These are phyloP conservation scores for Sycophila sp. DNA, from an alignment of 1,140 invertebrate genomes.

Conservation along the genomic window DNA sequence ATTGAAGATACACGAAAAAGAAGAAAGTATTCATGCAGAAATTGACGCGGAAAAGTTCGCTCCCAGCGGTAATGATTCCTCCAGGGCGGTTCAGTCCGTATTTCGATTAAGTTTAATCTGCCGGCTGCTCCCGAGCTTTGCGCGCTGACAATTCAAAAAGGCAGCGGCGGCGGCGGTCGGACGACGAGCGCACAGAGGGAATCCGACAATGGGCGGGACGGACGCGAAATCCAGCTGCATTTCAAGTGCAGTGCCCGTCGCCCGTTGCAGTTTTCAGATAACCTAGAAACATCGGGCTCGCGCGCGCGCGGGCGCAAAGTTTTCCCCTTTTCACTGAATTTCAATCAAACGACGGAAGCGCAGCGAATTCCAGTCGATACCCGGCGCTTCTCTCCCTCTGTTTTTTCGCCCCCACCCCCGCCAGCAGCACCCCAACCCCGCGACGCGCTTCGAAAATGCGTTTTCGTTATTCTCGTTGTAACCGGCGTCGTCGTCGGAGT, in stretches of 20 bases:
- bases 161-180: not conserved
- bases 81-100: not conserved
- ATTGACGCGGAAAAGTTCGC: too few relatives aligned
- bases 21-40: too few relatives aligned
- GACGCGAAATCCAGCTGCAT: not conserved
- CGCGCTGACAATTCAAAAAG: slow-evolving; percentile 14
- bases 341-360: slow-evolving; percentile 31
- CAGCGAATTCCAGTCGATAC: slow-evolving; percentile 11
- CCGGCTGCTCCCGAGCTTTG: not conserved
- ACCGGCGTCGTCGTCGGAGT: not conserved
- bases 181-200: not conserved
- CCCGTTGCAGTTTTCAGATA: slow-evolving; percentile 22
- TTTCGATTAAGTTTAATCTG: slow-evolving; percentile 25
- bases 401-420: not conserved
- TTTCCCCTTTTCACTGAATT: slow-evolving; percentile 22
- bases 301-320: not conserved
- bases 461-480: not conserved
- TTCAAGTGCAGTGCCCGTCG: slow-evolving; percentile 14
- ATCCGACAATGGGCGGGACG: not conserved
- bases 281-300: slow-evolving; percentile 19
- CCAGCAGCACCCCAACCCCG: too few relatives aligned
- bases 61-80: too few relatives aligned
- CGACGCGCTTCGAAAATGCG: not conserved
- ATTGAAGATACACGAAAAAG: too few relatives aligned
- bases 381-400: not conserved